Evolutionary conservation across 1,140 invertebrate species (phyloP).

Genomic region (Uloborus diversus): DNA sequence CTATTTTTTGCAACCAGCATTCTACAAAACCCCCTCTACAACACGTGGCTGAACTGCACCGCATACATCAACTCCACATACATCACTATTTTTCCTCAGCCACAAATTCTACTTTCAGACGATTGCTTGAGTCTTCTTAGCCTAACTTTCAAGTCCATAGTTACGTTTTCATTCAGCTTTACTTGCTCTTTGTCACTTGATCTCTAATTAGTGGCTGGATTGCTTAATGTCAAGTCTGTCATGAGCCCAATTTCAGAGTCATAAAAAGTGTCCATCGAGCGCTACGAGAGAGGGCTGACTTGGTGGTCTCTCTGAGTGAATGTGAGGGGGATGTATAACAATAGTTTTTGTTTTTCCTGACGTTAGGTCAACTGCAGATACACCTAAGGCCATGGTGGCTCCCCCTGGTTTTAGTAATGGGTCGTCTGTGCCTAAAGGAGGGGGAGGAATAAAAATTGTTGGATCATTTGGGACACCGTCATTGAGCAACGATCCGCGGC

Average conservation of each 20-base stretch:
- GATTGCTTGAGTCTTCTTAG: no score
- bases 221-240: background rate
- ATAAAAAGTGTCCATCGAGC: slow-evolving; percentile 51
- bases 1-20: no score
- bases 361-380: slow-evolving; percentile 37
- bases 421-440: slow-evolving; percentile 28
- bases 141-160: no score
- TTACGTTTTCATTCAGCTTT: no score
- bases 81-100: no score
- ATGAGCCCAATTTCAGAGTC: slow-evolving; percentile 10
- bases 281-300: slow-evolving; percentile 26
- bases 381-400: slow-evolving; percentile 41
- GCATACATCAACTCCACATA: no score
- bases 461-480: slow-evolving; percentile 18
- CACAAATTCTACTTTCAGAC: no score
- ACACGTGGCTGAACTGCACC: no score
- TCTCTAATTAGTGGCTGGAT: no score
- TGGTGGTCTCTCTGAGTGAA: background rate
- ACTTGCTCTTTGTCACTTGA: no score
- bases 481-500: slow-evolving; percentile 29
- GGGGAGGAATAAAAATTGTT: slow-evolving; percentile 26
- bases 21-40: no score
- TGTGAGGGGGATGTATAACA: slow-evolving; percentile 36
- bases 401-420: slow-evolving; percentile 44
- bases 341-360: slow-evolving; percentile 50